Conservation (phyloP, 2,888 invertebrate species). For the Choreutis nemorana region DNA sequence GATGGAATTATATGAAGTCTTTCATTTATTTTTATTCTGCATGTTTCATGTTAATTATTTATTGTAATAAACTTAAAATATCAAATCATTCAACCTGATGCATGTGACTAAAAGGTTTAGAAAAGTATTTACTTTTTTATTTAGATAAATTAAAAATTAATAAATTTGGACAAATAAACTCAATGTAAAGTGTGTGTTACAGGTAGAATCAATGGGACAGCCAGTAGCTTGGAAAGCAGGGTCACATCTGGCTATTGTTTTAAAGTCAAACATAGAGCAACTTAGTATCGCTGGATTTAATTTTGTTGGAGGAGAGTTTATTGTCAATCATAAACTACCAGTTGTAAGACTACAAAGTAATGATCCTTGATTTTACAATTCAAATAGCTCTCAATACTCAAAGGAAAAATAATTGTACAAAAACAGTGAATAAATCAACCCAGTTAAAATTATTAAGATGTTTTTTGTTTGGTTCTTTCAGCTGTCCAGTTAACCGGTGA, state of each 20-base stretch:
- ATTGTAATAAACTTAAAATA: conserved; percentile 6
- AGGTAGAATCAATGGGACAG: conserved; percentile 83
- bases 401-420: neutral
- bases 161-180: too few relatives aligned
- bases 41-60: too few relatives aligned
- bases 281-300: conserved; percentile 76
- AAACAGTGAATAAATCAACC: neutral
- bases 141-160: too few relatives aligned
- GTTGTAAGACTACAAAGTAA: conserved; percentile 82
- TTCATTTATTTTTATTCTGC: too few relatives aligned
- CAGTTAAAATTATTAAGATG: neutral
- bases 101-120: too few relatives aligned
- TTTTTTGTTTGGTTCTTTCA: conserved; percentile 20
- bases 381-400: neutral
- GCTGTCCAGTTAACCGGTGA: conserved; percentile 53
- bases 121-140: too few relatives aligned
- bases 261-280: conserved; percentile 80
- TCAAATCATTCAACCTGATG: too few relatives aligned
- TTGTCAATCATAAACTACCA: conserved; percentile 79
- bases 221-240: conserved; percentile 83
- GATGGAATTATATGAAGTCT: too few relatives aligned
- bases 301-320: conserved; percentile 75
- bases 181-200: too few relatives aligned
- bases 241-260: conserved; percentile 75
- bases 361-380: conserved; percentile 21